These are phyloP conservation scores for Okamejei kenojei DNA, from an alignment of 2,797 vertebrate species.

Conservation along the genomic window DNA sequence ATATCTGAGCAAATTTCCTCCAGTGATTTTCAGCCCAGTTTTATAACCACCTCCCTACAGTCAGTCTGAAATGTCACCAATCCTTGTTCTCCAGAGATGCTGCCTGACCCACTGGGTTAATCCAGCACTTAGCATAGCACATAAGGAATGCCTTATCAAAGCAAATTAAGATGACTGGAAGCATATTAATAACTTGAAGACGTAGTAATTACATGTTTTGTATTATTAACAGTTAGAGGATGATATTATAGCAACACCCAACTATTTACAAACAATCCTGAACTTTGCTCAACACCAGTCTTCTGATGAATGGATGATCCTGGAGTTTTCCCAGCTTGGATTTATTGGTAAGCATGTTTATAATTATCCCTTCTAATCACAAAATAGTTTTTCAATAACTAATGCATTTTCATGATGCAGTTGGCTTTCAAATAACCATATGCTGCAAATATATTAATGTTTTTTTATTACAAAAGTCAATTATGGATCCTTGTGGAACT, in stretches of 20 bases:
- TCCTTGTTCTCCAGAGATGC: no score
- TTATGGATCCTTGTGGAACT: neutral
- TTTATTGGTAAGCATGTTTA: constrained; percentile 72
- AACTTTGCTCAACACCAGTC: constrained; percentile 50
- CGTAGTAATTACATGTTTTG: neutral
- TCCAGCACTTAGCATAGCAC: neutral
- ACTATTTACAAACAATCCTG: constrained; percentile 65
- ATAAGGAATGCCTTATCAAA: neutral
- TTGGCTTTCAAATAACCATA: neutral
- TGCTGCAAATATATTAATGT: neutral
- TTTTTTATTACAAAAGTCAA: neutral
- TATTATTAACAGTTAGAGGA: constrained; percentile 71
- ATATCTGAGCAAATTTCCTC: neutral
- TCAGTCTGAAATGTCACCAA: no score
- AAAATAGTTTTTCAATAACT: neutral
- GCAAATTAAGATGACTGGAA: neutral
- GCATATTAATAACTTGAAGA: neutral
- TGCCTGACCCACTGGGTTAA: no score
- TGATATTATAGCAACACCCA: constrained; percentile 70
- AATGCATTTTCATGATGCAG: neutral
- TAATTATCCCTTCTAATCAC: neutral
- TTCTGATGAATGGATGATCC: constrained; percentile 65
- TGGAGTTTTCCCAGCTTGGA: constrained; percentile 82
- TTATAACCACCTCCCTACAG: no score
- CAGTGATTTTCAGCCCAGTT: neutral